A percentile compares a stretch with the other conserved stretches of the same genome.
phyloP scores from a whole-genome alignment of 2,888 invertebrate genomes.

The Pediacus dermestoides region DNA sequence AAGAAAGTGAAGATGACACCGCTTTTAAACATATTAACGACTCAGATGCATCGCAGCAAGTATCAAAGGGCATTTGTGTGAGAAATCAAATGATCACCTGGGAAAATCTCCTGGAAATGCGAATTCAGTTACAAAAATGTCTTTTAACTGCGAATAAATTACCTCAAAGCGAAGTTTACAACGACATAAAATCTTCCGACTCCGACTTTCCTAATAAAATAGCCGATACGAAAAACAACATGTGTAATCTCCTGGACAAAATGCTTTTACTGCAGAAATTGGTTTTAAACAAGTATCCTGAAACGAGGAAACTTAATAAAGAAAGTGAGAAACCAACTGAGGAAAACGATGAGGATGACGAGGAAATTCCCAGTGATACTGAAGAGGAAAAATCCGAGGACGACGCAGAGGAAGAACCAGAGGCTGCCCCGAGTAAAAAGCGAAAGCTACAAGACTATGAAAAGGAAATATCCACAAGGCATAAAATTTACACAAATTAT shows the following conservation, averaged over 20 bases:
- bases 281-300: conserved; percentile 62
- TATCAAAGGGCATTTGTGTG: conserved; percentile 65
- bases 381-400: conserved; percentile 51
- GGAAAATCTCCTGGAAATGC: conserved; percentile 80
- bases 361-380: conserved; percentile 65
- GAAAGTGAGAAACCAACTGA: conserved; percentile 19
- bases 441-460: conserved; percentile 60
- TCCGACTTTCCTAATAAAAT: conserved; percentile 55
- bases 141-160: conserved; percentile 72
- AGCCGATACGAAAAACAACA: conserved; percentile 53
- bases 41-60: conserved; percentile 55
- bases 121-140: conserved; percentile 85
- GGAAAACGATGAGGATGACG: conserved; percentile 51
- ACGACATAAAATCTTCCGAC: conserved; percentile 46
- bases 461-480: conserved; percentile 54
- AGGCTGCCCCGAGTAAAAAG: conserved; percentile 48
- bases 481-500: conserved; percentile 62
- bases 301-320: conserved; percentile 57
- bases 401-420: conserved; percentile 35
- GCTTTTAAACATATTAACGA: conserved; percentile 58
- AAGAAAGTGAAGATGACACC: conserved; percentile 30
- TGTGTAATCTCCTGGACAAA: conserved; percentile 63
- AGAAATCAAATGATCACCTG: conserved; percentile 71
- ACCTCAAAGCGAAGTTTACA: conserved; percentile 62
- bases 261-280: conserved; percentile 59